Base-by-base conservation (phyloP, 2,797 vertebrate species). In the Syngnathus acus region DNA sequence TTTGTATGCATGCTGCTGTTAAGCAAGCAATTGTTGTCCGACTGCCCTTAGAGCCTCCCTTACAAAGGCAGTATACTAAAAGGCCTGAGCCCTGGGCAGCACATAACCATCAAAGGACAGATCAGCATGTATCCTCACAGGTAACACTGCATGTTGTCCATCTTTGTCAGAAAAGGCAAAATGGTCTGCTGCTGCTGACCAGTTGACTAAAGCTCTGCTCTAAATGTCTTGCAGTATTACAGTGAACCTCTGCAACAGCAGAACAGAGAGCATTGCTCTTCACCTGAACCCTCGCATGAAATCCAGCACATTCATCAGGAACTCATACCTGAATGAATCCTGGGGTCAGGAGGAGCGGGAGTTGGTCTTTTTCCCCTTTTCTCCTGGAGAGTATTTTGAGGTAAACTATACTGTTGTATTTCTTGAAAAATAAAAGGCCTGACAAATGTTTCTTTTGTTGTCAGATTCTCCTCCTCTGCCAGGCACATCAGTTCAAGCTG, bases 301-400 rank as follows among this genome's bases (percentile, higher is more conserved):
- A 82, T 88, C 82, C 0, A 89, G 92, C 67, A 78, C 86, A 66
- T 93, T 99, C 85, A 87, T 94, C 72, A 94, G 96, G 83, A 99
- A 99, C 87, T 96, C 96, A 0, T 95, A 93, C 81, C 90, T 99
- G 85, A 78, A 76, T 19, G 90, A 92, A 37, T 89, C 93, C 72
- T 99, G 97, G 97, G 97, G 97, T 68, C 92, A 93, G 70, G 96
- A 98, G 84, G 97, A 99, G 87, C 89, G 73, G 62, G 90, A 90
- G 72, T 74, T 95, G 65, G 72, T 85, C 42, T 74, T 87, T 72
- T 98, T 98, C 63, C 96, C 97, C 48, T 99, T 99, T 82, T 90
- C 88, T 9, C 84, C 93, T 6, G 95, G 94, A 61, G 94, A 95
- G 77, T 99, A 98, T 85, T 99, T 99, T 87, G 97, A 99, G 94